Evolutionary conservation across 2,113 vertebrate species (phyloP).

Genomic region (Percina caprodes): DNA sequence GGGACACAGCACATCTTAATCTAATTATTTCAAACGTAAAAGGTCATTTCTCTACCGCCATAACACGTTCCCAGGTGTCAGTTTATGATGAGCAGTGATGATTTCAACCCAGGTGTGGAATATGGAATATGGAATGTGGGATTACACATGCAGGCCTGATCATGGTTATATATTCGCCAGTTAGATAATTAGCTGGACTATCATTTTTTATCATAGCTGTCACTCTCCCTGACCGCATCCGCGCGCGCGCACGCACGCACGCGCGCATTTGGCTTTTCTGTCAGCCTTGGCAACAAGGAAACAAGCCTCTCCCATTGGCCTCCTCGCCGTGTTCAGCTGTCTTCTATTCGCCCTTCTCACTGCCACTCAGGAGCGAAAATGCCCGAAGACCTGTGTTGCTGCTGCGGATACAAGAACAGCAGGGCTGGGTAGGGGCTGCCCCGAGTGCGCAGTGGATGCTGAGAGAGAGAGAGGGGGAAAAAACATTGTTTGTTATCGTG

Average conservation of each 20-base stretch:
- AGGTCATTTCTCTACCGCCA: slow-evolving; percentile 2
- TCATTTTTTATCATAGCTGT: neutral
- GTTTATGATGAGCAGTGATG: neutral
- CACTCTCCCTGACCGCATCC: neutral
- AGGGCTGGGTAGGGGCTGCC: slow-evolving; percentile 64
- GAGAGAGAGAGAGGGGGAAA: slow-evolving; percentile 1
- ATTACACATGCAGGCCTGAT: neutral
- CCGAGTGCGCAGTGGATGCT: slow-evolving; percentile 71
- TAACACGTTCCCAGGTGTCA: neutral
- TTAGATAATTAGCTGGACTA: neutral
- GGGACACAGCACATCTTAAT: neutral
- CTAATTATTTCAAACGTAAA: neutral
- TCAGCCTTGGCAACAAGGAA: slow-evolving; percentile 77
- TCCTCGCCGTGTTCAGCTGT: neutral
- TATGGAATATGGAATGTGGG: neutral
- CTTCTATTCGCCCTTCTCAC: slow-evolving; percentile 59
- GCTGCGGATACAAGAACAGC: slow-evolving; percentile 63
- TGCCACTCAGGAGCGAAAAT: slow-evolving; percentile 62
- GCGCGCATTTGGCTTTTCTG: slow-evolving; percentile 3
- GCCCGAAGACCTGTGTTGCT: slow-evolving; percentile 36
- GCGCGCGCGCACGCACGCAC: neutral
- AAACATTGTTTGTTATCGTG: slow-evolving; percentile 25
- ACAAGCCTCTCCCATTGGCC: slow-evolving; percentile 69
- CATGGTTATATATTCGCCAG: neutral
- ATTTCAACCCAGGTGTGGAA: neutral